Conservation (phyloP, 53 echinoderm and acorn worm species). For the Apostichopus leukothele region DNA sequence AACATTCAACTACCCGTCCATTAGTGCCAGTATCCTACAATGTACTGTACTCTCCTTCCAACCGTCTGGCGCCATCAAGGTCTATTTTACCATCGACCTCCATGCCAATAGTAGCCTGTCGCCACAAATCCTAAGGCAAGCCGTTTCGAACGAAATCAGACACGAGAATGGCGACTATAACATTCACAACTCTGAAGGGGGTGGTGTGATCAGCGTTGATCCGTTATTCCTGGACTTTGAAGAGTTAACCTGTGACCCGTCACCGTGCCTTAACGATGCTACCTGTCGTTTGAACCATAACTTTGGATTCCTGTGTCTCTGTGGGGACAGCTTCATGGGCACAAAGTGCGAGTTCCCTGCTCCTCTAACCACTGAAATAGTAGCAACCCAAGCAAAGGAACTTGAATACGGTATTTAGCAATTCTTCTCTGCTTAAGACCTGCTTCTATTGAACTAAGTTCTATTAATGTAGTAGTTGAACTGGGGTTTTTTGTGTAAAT, state of each 20-base stretch:
- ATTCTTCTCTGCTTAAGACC: no score
- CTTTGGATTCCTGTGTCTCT: slow-evolving; percentile 18
- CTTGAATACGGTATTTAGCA: neutral
- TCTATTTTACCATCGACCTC: neutral
- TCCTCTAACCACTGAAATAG: neutral
- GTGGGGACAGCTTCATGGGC: neutral
- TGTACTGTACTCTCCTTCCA: slow-evolving; percentile 2
- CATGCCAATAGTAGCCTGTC: neutral
- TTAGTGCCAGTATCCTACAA: neutral
- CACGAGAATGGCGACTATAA: neutral
- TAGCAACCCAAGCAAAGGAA: neutral
- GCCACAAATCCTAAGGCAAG: neutral
- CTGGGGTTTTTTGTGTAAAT: no score
- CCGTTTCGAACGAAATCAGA: neutral
- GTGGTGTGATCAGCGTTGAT: neutral
- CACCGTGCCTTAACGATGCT: neutral
- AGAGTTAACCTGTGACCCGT: neutral
- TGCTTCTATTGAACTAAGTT: no score
- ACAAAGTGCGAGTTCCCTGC: neutral
- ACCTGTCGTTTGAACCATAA: neutral
- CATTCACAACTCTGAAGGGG: neutral
- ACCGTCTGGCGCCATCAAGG: neutral
- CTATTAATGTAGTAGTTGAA: no score
- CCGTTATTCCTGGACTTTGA: neutral
- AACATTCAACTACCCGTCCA: slow-evolving; percentile 7